Percentiles rank a stretch among this genome's conserved stretches.
Evolutionary conservation across 2,797 vertebrate species (phyloP).

Genomic region (Cheracebus regulus): DNA sequence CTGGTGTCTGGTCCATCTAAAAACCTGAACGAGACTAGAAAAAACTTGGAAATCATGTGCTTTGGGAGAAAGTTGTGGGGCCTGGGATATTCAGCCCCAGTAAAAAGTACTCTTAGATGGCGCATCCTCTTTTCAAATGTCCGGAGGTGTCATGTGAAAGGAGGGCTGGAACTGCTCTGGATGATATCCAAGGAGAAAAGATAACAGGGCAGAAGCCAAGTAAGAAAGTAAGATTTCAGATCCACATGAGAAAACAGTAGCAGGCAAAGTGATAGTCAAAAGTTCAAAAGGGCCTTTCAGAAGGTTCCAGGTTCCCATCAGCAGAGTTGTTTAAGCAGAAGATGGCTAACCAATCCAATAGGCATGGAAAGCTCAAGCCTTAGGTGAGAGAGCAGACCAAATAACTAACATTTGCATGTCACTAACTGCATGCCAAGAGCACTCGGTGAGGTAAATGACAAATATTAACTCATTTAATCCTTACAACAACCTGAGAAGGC

Average conservation of each 20-base stretch:
- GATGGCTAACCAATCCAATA: background rate
- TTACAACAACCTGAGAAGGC: background rate
- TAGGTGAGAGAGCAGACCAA: background rate
- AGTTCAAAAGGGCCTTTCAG: background rate
- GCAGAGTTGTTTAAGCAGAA: background rate
- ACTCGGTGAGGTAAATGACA: background rate
- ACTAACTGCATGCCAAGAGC: background rate
- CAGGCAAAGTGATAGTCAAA: background rate
- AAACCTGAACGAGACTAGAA: background rate
- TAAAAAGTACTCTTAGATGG: background rate
- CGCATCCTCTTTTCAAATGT: background rate
- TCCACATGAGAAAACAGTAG: background rate
- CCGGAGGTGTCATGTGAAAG: background rate
- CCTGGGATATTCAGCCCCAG: background rate
- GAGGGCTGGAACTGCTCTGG: background rate
- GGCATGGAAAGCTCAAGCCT: background rate
- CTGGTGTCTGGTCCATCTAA: background rate
- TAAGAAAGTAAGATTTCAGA: background rate
- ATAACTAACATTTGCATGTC: background rate
- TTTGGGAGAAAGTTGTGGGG: background rate
- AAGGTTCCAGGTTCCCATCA: background rate
- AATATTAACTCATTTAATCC: slow-evolving; percentile 4
- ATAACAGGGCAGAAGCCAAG: background rate
- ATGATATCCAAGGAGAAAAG: background rate
- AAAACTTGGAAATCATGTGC: background rate